A percentile compares a stretch with the other conserved stretches of the same genome.
phyloP scores from a whole-genome alignment of 2,888 invertebrate species.

The Calliopum simillimum region DNA sequence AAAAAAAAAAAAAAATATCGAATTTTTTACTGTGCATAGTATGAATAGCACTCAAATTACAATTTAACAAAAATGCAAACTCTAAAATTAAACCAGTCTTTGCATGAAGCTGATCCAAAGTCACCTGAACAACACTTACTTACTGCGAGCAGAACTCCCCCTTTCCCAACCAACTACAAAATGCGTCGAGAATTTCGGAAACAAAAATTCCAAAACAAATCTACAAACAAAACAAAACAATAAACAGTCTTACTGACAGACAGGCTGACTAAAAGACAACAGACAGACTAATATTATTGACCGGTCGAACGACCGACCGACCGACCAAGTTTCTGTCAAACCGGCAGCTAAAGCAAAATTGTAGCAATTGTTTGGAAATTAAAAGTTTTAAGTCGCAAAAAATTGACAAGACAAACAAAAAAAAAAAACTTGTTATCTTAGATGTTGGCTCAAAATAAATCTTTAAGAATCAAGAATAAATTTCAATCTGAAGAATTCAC shows the following conservation, averaged over 20 bases:
- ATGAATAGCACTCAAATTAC: too few relatives aligned
- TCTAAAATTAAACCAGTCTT: slow-evolving; percentile 23
- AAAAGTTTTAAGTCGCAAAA: slow-evolving; percentile 5
- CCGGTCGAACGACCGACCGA: not conserved
- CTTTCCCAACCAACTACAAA: not conserved
- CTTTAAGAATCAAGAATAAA: slow-evolving; percentile 1
- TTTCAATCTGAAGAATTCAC: not conserved
- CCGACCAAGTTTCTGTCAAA: not conserved
- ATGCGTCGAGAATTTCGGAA: slow-evolving; percentile 15
- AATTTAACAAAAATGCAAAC: too few relatives aligned
- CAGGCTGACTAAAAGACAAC: not conserved
- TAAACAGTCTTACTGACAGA: slow-evolving; percentile 1
- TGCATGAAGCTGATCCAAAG: not conserved
- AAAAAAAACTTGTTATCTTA: not conserved
- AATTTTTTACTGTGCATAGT: too few relatives aligned
- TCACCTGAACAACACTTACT: not conserved
- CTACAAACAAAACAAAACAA: not conserved
- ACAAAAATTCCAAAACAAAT: slow-evolving; percentile 5
- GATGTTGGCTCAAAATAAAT: too few relatives aligned
- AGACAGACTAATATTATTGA: not conserved
- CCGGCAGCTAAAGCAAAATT: not conserved
- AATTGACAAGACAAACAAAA: not conserved
- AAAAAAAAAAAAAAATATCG: too few relatives aligned
- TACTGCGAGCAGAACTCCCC: not conserved
- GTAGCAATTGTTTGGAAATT: not conserved